Conservation (phyloP, 2,113 vertebrate genomes). For the Calonectris borealis region DNA sequence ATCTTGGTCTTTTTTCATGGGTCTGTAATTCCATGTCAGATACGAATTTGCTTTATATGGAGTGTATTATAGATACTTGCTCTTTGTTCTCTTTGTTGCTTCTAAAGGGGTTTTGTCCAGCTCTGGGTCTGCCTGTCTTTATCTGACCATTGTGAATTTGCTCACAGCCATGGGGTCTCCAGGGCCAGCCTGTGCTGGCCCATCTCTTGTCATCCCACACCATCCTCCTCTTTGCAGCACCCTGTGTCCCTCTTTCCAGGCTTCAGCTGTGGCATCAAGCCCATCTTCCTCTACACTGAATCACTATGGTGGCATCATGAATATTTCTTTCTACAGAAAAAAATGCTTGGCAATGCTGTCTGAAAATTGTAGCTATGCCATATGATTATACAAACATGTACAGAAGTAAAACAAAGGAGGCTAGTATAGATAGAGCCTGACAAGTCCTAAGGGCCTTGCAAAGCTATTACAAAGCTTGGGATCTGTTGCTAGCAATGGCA, state of each 20-base stretch:
- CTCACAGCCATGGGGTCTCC: background rate
- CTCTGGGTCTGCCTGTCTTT: background rate
- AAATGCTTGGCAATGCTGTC: background rate
- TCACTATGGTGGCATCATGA: background rate
- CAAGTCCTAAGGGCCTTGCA: background rate
- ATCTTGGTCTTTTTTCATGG: background rate
- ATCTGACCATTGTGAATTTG: background rate
- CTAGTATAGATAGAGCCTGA: background rate
- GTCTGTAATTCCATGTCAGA: background rate
- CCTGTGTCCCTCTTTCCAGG: background rate
- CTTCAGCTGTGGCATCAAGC: background rate
- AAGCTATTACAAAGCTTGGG: background rate
- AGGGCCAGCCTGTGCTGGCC: no score
- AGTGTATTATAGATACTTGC: background rate
- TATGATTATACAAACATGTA: background rate
- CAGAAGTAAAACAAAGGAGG: background rate
- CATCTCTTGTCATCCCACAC: background rate
- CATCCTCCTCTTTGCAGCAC: background rate
- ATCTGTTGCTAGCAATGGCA: background rate
- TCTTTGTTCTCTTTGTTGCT: background rate
- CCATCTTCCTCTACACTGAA: background rate
- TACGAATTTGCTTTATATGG: background rate
- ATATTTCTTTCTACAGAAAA: background rate
- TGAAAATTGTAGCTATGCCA: background rate
- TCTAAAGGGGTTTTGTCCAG: background rate